Base-by-base conservation (phyloP, 2,797 vertebrate species). In the Lacerta viridis region DNA sequence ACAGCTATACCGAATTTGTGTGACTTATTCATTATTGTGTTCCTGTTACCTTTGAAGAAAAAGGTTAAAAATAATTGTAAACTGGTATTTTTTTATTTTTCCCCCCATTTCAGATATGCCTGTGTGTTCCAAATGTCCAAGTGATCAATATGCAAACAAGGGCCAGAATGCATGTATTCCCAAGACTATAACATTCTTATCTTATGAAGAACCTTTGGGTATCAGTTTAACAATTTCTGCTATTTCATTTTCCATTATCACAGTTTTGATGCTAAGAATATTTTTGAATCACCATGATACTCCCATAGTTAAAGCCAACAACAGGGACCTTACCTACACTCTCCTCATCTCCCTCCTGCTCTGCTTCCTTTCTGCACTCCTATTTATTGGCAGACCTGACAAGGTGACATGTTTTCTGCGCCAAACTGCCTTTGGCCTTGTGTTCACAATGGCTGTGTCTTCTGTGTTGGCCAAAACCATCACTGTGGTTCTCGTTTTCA, bases 121-220 rank as follows among this genome's bases (percentile, higher is more conserved):
- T 66, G 36, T 41, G 0, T 81, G 80, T 81, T 81, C 39, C 18
- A 61, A 61, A 33, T 81, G 80, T 4, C 36, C 20, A 27, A 23
- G 41, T 7, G 79, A 39, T 39, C 59, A 81, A 3, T 81, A 81
- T 64, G 8, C 59, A 25, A 64, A 27, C 55, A 27, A 13, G 7
- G 33, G 25, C 0, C 59, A 64, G 20, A 39, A 64, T 64, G 5
- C 2, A 7, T 81, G 79, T 23, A 15, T 82, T 46, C 27, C 27
- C 15, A 46, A 43, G 39, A 27, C 2, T 2, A 18, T n/a, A 5
- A 66, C 64, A 8, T 43, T 69, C 27, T 20, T 83, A n/a, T 83
- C 66, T 10, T 68, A 83, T 43, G 36, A n/a, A 83, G 64, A 68
- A n/a, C 64, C 66, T 80, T 59, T 80, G n/a, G 80, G 66, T 43